Evolutionary conservation across 2,797 vertebrate species (phyloP).

Genomic region (Pangasius djambal): DNA sequence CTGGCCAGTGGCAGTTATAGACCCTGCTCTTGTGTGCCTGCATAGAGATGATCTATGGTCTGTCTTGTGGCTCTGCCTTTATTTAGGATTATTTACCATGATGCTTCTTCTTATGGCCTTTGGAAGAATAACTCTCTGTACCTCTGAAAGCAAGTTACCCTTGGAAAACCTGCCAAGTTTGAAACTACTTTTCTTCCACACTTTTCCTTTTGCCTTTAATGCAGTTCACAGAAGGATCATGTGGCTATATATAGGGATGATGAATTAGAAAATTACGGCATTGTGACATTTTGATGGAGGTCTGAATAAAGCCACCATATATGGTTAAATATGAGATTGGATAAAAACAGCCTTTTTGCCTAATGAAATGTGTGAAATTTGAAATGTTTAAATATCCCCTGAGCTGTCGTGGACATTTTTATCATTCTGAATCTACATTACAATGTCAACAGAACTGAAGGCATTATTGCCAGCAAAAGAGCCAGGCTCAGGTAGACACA

Average conservation of each 20-base stretch:
- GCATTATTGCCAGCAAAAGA: conserved; percentile 18
- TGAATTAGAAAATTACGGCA: not conserved
- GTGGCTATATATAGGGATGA: not conserved
- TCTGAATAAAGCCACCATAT: conserved; percentile 16
- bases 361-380: conserved; percentile 13
- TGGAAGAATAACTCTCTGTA: conserved; percentile 14
- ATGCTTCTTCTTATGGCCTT: conserved; percentile 49
- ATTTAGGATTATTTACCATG: conserved; percentile 52
- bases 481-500: conserved; percentile 26
- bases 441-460: conserved; percentile 25
- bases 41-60: conserved; percentile 47
- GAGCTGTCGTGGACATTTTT: not conserved
- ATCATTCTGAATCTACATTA: conserved; percentile 33
- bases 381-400: conserved; percentile 25
- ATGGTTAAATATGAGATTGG: not conserved
- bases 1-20: conserved; percentile 42
- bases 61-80: conserved; percentile 55
- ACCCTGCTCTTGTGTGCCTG: conserved; percentile 50
- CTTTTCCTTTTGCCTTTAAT: conserved; percentile 13
- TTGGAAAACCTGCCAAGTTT: conserved; percentile 21
- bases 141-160: conserved; percentile 8
- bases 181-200: conserved; percentile 5
- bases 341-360: not conserved
- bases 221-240: conserved; percentile 8
- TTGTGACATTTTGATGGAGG: conserved; percentile 8